These are phyloP conservation scores for Oncorhynchus gorbuscha DNA, from an alignment of 2,113 vertebrate species.

Conservation along the genomic window DNA sequence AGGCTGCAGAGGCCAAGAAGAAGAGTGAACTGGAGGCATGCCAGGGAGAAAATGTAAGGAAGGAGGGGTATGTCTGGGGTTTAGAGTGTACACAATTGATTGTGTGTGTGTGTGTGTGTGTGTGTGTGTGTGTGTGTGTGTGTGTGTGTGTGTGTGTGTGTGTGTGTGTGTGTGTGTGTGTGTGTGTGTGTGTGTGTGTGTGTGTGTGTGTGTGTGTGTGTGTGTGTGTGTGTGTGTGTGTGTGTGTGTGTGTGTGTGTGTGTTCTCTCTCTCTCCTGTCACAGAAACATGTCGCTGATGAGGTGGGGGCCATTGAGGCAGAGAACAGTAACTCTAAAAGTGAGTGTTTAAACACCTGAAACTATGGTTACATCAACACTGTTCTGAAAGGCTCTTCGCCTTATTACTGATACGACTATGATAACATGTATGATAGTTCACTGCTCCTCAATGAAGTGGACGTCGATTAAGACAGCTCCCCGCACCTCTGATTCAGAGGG, in stretches of 20 bases:
- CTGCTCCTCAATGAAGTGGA: too few relatives aligned
- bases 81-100: too few relatives aligned
- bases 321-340: constrained; percentile 28
- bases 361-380: too few relatives aligned
- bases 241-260: neutral
- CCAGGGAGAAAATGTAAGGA: constrained; percentile 22
- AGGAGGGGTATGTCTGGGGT: too few relatives aligned
- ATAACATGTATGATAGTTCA: too few relatives aligned
- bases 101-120: too few relatives aligned
- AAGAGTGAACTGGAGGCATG: constrained; percentile 27
- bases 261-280: constrained; percentile 20
- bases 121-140: neutral
- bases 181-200: neutral
- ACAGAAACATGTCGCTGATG: constrained; percentile 47
- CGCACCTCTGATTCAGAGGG: too few relatives aligned
- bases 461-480: too few relatives aligned
- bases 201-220: neutral
- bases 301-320: neutral
- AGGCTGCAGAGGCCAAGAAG: neutral
- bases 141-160: too few relatives aligned
- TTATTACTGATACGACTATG: too few relatives aligned
- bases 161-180: neutral
- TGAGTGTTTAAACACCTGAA: constrained; percentile 35
- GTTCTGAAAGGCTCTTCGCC: too few relatives aligned
- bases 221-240: neutral